Conservation (phyloP, 1,140 invertebrate genomes). For the Philotrypesis tridentata region DNA sequence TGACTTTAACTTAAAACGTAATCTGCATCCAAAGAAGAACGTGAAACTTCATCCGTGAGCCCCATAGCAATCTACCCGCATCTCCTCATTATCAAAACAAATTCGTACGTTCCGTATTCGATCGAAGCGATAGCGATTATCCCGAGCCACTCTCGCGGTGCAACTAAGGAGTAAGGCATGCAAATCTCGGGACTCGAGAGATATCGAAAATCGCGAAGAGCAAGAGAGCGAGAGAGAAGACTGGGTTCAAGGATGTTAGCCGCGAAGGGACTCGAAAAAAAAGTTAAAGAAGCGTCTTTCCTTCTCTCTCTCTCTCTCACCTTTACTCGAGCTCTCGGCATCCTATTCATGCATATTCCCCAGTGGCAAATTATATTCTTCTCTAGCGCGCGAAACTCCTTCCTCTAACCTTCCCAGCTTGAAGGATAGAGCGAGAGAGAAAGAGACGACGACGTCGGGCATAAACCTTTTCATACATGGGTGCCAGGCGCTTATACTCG, state of each 20-base stretch:
- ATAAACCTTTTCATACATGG: neutral
- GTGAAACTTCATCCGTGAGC: neutral
- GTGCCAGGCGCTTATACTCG: neutral
- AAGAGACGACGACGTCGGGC: neutral
- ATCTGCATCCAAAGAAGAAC: neutral
- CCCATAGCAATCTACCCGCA: neutral
- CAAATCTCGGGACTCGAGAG: neutral
- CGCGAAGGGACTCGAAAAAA: neutral
- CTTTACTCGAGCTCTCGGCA: neutral
- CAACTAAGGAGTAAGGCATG: neutral
- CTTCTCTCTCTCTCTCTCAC: too few relatives aligned
- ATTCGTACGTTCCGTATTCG: neutral
- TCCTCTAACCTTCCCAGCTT: neutral
- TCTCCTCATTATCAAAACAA: neutral
- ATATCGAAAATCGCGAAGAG: neutral
- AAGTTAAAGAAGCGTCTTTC: neutral
- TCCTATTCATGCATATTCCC: slow-evolving; percentile 2
- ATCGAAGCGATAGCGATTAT: neutral
- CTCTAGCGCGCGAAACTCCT: slow-evolving; percentile 6
- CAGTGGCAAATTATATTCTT: slow-evolving; percentile 7
- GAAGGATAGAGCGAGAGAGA: too few relatives aligned
- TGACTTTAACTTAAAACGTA: too few relatives aligned
- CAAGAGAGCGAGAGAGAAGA: neutral
- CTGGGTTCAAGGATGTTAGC: slow-evolving; percentile 7
- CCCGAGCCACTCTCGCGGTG: neutral